Conservation (phyloP, 2,113 vertebrate species). For the Aramus guarauna region DNA sequence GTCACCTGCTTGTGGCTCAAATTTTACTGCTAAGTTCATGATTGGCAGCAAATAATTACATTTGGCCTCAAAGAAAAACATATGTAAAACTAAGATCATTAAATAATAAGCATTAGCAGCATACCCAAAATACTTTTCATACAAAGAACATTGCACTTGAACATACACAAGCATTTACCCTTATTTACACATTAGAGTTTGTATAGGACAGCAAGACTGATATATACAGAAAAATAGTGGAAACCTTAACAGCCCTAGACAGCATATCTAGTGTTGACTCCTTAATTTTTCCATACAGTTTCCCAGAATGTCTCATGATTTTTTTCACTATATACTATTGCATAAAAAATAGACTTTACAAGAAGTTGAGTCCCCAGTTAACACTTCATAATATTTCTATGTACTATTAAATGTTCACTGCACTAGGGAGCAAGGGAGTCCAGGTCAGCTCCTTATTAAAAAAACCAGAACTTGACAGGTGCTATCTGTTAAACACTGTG, state of each 20-base stretch:
- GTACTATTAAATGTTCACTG: neutral
- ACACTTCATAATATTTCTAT: neutral
- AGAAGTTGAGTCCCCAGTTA: conserved; percentile 27
- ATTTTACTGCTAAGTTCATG: neutral
- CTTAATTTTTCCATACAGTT: conserved; percentile 70
- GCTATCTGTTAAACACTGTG: conserved; percentile 17
- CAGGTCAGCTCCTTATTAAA: neutral
- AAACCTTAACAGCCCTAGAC: conserved; percentile 62
- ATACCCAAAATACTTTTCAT: conserved; percentile 69
- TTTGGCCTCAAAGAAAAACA: conserved; percentile 38
- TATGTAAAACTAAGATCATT: conserved; percentile 43
- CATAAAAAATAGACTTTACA: conserved; percentile 63
- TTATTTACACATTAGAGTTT: conserved; percentile 64
- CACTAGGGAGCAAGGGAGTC: neutral
- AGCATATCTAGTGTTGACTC: conserved; percentile 63
- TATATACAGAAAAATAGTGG: conserved; percentile 61
- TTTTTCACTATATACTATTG: conserved; percentile 46
- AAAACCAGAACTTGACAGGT: neutral
- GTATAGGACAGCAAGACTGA: conserved; percentile 47
- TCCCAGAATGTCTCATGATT: conserved; percentile 69
- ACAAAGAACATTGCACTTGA: conserved; percentile 68
- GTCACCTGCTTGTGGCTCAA: neutral
- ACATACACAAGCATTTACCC: conserved; percentile 59
- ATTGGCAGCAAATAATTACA: conserved; percentile 68
- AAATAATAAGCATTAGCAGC: conserved; percentile 71